A percentile compares a stretch with the other conserved stretches of the same genome.
Conservation (phyloP, 2,888 invertebrate species). For the Crepidodera aurea region DNA sequence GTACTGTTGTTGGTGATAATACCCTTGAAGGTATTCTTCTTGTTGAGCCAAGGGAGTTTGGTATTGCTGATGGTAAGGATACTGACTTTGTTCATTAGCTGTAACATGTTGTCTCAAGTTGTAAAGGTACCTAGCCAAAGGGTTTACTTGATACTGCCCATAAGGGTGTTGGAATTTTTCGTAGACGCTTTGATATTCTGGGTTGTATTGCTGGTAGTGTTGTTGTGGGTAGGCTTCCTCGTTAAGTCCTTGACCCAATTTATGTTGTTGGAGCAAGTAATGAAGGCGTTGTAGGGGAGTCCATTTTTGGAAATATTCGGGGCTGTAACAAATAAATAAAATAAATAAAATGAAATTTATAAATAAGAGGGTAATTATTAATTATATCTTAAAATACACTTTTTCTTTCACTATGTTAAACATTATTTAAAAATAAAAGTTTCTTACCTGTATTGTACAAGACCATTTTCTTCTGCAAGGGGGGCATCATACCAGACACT, state of each 20-base stretch:
- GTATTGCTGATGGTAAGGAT: background rate
- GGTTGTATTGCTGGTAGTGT: background rate
- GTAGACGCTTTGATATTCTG: background rate
- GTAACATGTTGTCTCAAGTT: background rate
- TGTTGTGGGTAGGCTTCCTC: background rate
- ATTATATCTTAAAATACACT: too few species aligned
- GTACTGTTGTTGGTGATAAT: slow-evolving; percentile 1
- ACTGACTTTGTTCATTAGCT: background rate
- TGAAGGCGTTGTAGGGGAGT: background rate
- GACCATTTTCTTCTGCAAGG: too few species aligned
- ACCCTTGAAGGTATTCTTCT: background rate
- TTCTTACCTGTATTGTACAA: too few species aligned
- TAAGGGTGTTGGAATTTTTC: background rate
- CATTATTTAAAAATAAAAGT: too few species aligned
- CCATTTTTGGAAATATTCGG: too few species aligned
- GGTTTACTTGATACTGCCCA: background rate
- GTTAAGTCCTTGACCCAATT: background rate
- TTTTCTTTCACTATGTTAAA: too few species aligned
- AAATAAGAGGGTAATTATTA: too few species aligned
- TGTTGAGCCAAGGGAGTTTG: background rate
- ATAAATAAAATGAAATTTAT: too few species aligned
- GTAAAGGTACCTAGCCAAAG: background rate
- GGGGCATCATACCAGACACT: background rate
- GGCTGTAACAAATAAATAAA: too few species aligned
- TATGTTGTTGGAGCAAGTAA: background rate